A percentile compares a stretch with the other conserved stretches of the same genome.
phyloP scores from a whole-genome alignment of 2,113 vertebrate species.

The Engystomops pustulosus region DNA sequence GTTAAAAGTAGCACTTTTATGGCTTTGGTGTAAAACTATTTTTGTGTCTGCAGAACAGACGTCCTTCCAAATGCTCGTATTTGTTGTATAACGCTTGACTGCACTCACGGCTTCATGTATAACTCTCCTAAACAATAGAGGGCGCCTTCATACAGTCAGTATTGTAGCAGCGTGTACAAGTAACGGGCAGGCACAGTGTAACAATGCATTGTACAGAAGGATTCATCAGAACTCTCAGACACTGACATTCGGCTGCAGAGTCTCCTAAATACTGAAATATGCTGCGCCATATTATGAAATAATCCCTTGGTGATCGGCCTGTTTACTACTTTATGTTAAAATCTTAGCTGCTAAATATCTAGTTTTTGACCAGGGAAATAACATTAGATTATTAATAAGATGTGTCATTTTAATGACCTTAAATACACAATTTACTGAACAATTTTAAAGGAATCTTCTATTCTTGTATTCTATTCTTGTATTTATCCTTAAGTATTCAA shows the following conservation, averaged over 20 bases:
- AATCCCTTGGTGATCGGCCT: neutral
- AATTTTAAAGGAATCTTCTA: too few species aligned
- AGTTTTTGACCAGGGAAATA: neutral
- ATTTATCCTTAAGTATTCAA: too few species aligned
- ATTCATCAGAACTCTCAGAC: neutral
- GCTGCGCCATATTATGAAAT: neutral
- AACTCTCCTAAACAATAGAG: conserved; percentile 75
- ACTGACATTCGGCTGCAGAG: neutral
- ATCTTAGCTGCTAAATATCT: neutral
- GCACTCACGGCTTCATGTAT: neutral
- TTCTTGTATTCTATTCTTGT: too few species aligned
- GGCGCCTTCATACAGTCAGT: conserved; percentile 76
- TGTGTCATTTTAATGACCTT: neutral
- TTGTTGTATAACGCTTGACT: conserved; percentile 7
- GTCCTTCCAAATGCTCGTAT: neutral
- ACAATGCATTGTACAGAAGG: neutral
- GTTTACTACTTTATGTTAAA: neutral
- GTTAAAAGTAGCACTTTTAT: conserved; percentile 12
- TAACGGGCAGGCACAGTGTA: too few species aligned
- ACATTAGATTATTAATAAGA: neutral
- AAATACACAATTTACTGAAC: too few species aligned
- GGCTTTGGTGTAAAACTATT: conserved; percentile 32
- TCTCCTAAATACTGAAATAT: neutral
- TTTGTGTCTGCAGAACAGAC: conserved; percentile 20
- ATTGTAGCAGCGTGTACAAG: neutral